Evolutionary conservation across 2,888 invertebrate genomes (phyloP), one percentile per base, ranked within the genome.

Genomic region (Agapostemon virescens): DNA sequence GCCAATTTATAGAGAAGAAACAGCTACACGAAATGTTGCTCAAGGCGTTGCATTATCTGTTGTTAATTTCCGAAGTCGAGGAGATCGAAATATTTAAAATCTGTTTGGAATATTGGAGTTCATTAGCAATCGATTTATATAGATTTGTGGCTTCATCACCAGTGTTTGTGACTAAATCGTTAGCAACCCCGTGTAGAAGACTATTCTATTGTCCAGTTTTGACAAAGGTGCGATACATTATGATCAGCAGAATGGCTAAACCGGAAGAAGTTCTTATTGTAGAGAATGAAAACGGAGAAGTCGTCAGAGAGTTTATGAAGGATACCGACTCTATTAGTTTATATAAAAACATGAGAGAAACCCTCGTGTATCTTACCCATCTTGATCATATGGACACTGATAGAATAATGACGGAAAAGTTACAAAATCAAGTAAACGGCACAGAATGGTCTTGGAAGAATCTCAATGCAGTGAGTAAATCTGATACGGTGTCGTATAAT

Each of bases 371-470:
- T 93, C 95, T 99, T 85, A 99, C 99, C 52, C 99, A 99, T 95
- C 95, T 99, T 93, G 99, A 99, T 94, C 98, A 98, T 93, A 95
- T 95, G 74, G 99, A 99, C 93, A 99, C 99, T 17, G 99, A 99
- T 94, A 95, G 97, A 87, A 99, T 99, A 83, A 99, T 99, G 99
- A 99, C 99, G 77, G 98, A 98, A 89, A 99, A 99, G 92, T 94
- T 99, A 38, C 97, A 98, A 90, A 98, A 98, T 93, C 99, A 99
- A 94, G 99, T 99, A 4, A 98, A 98, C 93, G 99, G 99, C 9
- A 95, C 96, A 42, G 99, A 99, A 93, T 99, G 99, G 98, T 99
- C 99, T 13, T 99, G 99, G 99, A 99, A 99, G 93, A 99, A 99
- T 93, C 94, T 99, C 75, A 99, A 99, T 92, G 99, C 99, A 68